phyloP scores from a whole-genome alignment of 2,888 invertebrate genomes.

The Pardosa pseudoannulata region DNA sequence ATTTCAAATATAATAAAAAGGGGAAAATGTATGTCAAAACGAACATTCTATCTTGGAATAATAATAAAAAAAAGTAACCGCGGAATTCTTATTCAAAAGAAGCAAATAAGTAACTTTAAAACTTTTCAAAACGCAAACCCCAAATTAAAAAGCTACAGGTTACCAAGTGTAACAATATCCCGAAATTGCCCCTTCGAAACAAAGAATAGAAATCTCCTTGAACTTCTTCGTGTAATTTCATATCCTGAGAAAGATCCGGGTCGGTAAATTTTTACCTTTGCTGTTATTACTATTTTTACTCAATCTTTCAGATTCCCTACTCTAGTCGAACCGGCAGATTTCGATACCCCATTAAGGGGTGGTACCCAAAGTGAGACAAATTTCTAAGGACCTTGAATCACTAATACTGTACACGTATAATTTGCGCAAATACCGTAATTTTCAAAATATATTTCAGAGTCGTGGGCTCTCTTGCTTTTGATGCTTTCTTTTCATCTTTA shows the following conservation, averaged over 20 bases:
- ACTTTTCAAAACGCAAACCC: constrained; percentile 52
- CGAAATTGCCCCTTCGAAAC: constrained; percentile 60
- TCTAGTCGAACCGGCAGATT: constrained; percentile 27
- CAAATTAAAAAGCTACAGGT: constrained; percentile 65
- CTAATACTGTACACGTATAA: too few relatives aligned
- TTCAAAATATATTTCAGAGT: too few relatives aligned
- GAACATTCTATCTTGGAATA: too few relatives aligned
- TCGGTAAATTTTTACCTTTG: constrained; percentile 61
- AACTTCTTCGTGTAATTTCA: constrained; percentile 64
- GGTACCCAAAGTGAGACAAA: constrained; percentile 25
- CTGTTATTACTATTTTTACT: constrained; percentile 70
- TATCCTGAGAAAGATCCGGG: constrained; percentile 68
- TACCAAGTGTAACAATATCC: constrained; percentile 68
- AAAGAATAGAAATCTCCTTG: constrained; percentile 65
- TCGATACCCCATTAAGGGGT: constrained; percentile 35
- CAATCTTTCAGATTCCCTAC: constrained; percentile 64
- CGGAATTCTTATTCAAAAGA: neutral
- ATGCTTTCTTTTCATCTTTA: too few relatives aligned
- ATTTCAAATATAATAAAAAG: too few relatives aligned
- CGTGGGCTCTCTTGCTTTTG: too few relatives aligned
- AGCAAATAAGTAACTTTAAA: constrained; percentile 24
- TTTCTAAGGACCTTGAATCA: neutral
- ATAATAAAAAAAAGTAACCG: too few relatives aligned
- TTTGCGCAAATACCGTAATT: too few relatives aligned
- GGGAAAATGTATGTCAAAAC: too few relatives aligned